Base-by-base conservation (phyloP, 2,113 vertebrate species). In the Myotis yumanensis region DNA sequence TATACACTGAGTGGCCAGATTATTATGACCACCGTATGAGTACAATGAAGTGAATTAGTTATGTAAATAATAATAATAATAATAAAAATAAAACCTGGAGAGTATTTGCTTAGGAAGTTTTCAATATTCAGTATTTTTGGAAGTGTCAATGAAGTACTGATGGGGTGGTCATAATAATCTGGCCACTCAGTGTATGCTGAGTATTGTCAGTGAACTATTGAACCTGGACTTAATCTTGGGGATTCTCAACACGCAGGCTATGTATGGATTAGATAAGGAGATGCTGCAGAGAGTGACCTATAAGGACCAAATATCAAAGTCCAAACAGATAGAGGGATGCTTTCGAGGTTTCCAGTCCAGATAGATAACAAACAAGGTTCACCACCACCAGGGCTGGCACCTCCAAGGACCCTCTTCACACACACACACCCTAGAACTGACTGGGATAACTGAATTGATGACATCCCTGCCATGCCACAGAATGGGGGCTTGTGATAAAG, bases 321-420 rank as follows among this genome's bases (percentile, higher is more conserved):
- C 37, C 72, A 32, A 4, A 59, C 2, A 43, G 37, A 18, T 17
- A 7, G 30, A 81, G 40, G 11, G 11, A 52, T 54, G 30, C 11
- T 54, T 59, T 46, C 30, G n/a, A 43, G 28, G 37, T 64, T 10
- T 28, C 32, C 28, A 59, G 28, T 35, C 23, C 15, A 28, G 10
- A 68, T 0, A 20, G 54, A 25, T 8, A 46, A 40, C 40, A 73
- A 30, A 37, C 1, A 46, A n/a, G 57, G 64, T 16, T 2, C 11
- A 17, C 17, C 52, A 5, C 5, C 12, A 76, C 18, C 17, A 62
- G 32, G 10, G 32, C 17, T 16, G 59, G 16, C 11, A 64, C 59
- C 40, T 4, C 23, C 28, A 69, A 32, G 28, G 23, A 15, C 16
- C 48, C 4, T 4, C 43, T 30, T 37, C n/a, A 32, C 5, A 14